Base-by-base conservation (phyloP, 2,888 invertebrate species). In the Acleris holmiana region DNA sequence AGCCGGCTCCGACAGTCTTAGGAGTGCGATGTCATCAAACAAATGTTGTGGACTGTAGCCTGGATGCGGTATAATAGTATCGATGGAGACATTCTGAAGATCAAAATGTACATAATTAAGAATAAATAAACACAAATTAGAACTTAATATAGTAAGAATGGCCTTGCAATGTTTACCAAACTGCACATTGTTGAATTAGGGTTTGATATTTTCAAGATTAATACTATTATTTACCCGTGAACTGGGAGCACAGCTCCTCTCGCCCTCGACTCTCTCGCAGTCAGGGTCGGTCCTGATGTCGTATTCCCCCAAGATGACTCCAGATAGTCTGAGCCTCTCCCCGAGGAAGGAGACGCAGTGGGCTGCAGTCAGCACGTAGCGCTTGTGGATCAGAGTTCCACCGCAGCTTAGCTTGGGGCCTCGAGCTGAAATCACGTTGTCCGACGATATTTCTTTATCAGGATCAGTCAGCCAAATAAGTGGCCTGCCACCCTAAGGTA, bases 271-370 rank as follows among this genome's bases (percentile, higher is more conserved):
- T 71, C 86, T 61, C 76, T 86, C 83, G 77, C 95, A 90, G 76
- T 93, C 88, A 10, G 81, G 83, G 61, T 86, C 84, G 0, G 81
- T 83, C 53, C 77, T 79, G 51, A 90, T 75, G 71, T 93, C 91
- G 70, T 95, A 93, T 64, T 96, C 96, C 0, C 95, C 95, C 2
- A 95, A 83, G n/a, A 95, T 84, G 4, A 94, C 94, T 1, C 93
- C 91, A 8, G 85, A 74, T 50, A 92, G 66, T 23, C 73, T 79
- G 29, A 93, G 76, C 21, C 85, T 86, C 47, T 71, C 76, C 0
- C 93, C 90, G 53, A 94, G 77, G 71, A 93, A 91, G 1, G 89
- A 79, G 1, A 94, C 93, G 71, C 94, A 94, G 72, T 94, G 94
- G 0, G 94, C 94, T 2, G 94, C 94, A 0, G 94, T 94, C 63